phyloP scores from a whole-genome alignment of 2,797 vertebrate genomes.

The Pipistrellus pipistrellus region DNA sequence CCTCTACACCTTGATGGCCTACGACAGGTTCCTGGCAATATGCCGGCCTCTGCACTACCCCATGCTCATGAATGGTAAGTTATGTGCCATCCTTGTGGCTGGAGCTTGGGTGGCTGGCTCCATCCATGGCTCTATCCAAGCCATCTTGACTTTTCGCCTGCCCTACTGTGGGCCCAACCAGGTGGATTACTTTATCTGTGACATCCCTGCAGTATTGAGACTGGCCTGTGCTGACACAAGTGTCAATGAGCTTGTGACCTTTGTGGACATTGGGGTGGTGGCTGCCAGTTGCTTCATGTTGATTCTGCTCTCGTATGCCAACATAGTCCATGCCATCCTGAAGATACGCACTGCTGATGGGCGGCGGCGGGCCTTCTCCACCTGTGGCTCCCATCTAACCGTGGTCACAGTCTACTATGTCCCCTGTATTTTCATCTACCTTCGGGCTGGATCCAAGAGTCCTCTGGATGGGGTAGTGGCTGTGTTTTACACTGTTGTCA shows the following conservation, averaged over 20 bases:
- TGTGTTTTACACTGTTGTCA: constrained; percentile 75
- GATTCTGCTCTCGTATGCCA: constrained; percentile 74
- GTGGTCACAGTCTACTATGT: constrained; percentile 79
- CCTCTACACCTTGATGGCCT: constrained; percentile 80
- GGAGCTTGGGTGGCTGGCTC: constrained; percentile 59
- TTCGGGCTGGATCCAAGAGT: constrained; percentile 59
- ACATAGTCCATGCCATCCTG: constrained; percentile 65
- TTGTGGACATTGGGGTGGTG: constrained; percentile 67
- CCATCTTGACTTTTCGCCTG: constrained; percentile 53
- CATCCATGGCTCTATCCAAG: constrained; percentile 64
- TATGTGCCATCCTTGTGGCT: constrained; percentile 54
- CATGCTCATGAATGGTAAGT: constrained; percentile 61
- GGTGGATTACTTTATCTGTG: constrained; percentile 77
- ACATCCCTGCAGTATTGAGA: constrained; percentile 74
- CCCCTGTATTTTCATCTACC: constrained; percentile 75
- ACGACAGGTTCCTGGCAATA: constrained; percentile 82
- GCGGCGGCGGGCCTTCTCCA: constrained; percentile 69
- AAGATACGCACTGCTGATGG: constrained; percentile 62
- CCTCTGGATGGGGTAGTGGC: constrained; percentile 67
- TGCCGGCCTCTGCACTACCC: constrained; percentile 77
- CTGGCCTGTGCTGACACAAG: constrained; percentile 73
- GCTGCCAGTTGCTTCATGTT: constrained; percentile 65
- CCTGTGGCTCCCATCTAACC: constrained; percentile 78
- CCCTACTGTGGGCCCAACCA: constrained; percentile 78
- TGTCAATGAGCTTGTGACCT: constrained; percentile 51